Evolutionary conservation across 2,797 vertebrate genomes (phyloP).

Genomic region (Parauchenoglanis ngamensis): DNA sequence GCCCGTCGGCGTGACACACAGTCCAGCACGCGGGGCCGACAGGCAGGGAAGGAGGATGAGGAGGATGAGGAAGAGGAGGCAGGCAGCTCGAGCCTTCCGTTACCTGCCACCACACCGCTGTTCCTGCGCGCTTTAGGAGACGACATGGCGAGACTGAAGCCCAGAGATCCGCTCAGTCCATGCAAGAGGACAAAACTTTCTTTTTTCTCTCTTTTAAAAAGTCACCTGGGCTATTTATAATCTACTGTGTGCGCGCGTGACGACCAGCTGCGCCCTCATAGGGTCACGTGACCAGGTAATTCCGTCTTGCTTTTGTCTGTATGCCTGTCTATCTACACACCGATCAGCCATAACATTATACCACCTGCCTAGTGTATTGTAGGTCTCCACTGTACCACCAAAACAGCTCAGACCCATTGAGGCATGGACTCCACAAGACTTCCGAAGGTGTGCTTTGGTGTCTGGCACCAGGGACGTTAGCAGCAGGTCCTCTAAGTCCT

Average conservation of each 20-base stretch:
- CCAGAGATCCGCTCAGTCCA: neutral
- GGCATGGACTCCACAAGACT: no score
- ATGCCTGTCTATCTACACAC: no score
- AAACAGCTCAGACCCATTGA: no score
- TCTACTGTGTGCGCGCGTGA: neutral
- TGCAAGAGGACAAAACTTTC: neutral
- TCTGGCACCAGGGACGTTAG: no score
- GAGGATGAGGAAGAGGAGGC: conserved; percentile 61
- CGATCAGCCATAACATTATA: no score
- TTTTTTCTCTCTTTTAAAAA: neutral
- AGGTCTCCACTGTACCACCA: no score
- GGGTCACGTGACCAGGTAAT: neutral
- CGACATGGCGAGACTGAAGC: neutral
- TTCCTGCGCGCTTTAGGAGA: conserved; percentile 3
- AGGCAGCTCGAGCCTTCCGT: neutral
- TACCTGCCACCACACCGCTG: neutral
- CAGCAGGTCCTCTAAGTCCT: no score
- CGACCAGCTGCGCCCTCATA: neutral
- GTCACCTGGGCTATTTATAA: conserved; percentile 9
- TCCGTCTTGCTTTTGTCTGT: neutral
- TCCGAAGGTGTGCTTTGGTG: no score
- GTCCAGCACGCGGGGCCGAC: neutral
- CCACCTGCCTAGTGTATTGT: no score
- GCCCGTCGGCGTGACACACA: neutral
- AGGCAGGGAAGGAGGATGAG: conserved; percentile 57